Conservation (phyloP, 2,113 vertebrate genomes). For the Poeciliopsis occidentalis region DNA sequence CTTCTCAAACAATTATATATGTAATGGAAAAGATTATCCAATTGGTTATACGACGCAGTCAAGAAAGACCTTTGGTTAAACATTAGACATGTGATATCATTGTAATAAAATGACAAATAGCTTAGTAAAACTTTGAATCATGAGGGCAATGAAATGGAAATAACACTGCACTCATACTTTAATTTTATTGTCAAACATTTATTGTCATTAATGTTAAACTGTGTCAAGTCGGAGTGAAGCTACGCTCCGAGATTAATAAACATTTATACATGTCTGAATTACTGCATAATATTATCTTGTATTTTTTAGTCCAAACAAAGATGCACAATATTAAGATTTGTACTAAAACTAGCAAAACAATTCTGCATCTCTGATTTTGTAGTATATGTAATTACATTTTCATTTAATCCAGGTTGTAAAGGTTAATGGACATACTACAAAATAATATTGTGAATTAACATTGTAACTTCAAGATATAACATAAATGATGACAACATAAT, state of each 20-base stretch:
- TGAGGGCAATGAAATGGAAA: slow-evolving; percentile 15
- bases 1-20: neutral
- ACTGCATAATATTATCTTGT: neutral
- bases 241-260: neutral
- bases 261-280: neutral
- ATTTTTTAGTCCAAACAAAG: neutral
- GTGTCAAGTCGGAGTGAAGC: neutral
- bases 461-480: neutral
- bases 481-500: neutral
- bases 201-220: neutral
- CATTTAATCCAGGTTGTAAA: neutral
- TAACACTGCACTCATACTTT: neutral
- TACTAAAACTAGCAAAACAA: neutral
- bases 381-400: neutral
- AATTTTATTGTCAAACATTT: neutral
- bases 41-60: neutral
- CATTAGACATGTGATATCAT: slow-evolving; percentile 39
- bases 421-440: no score
- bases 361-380: neutral
- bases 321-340: neutral
- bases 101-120: slow-evolving; percentile 30
- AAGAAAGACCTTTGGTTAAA: slow-evolving; percentile 41
- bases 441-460: neutral
- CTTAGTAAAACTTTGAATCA: slow-evolving; percentile 49
- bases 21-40: neutral